Conservation (phyloP, 2,888 invertebrate species). For the Diarsia dahlii region DNA sequence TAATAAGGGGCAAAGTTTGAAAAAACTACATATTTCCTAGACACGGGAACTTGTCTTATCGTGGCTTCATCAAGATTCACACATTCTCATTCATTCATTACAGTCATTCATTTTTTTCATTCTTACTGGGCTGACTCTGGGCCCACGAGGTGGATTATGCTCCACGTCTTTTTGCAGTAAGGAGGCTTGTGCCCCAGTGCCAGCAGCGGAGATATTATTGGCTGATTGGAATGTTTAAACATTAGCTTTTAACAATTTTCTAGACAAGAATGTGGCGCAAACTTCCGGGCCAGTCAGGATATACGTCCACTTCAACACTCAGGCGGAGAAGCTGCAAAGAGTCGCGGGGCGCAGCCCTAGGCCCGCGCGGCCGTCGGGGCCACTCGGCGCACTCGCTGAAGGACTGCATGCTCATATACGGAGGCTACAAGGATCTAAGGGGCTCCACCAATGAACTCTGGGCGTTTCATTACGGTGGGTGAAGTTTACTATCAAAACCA, state of each 20-base stretch:
- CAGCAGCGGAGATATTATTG: neutral
- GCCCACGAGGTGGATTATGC: neutral
- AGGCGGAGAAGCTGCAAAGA: slow-evolving; percentile 84
- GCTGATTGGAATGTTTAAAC: neutral
- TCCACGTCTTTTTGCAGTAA: neutral
- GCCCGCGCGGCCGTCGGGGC: slow-evolving; percentile 94
- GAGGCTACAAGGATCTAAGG: slow-evolving; percentile 96
- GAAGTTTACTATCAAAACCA: neutral
- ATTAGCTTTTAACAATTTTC: neutral
- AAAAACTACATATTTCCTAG: no score
- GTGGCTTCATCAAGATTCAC: neutral
- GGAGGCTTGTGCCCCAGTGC: neutral
- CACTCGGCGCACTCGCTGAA: slow-evolving; percentile 95
- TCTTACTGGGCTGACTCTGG: no score
- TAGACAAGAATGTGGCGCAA: slow-evolving; percentile 83
- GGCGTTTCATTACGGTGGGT: slow-evolving; percentile 96
- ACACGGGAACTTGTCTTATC: no score
- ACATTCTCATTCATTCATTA: neutral
- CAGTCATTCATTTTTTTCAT: no score
- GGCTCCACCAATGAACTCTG: slow-evolving; percentile 96
- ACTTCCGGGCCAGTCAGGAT: slow-evolving; percentile 90
- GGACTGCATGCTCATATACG: slow-evolving; percentile 95
- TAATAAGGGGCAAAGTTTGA: no score
- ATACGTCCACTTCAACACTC: slow-evolving; percentile 89
- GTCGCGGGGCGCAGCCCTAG: slow-evolving; percentile 82